Evolutionary conservation across 2,797 vertebrate species (phyloP).

Genomic region (Sandelia bainsii): DNA sequence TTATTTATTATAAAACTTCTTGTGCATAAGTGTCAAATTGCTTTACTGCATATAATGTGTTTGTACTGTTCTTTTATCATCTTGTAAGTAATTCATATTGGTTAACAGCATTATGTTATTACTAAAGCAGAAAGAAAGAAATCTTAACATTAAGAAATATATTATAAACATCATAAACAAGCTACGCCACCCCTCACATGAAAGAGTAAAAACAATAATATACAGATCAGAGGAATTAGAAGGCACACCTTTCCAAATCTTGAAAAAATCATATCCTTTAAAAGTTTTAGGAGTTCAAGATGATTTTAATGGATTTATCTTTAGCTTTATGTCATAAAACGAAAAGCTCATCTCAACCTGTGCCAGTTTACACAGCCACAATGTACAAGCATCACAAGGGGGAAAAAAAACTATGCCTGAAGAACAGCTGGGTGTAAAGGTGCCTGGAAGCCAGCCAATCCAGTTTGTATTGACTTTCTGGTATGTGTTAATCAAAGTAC

Average conservation of each 20-base stretch:
- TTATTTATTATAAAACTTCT: background rate
- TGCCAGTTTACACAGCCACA: background rate
- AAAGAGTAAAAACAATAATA: background rate
- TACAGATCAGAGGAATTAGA: background rate
- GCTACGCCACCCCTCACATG: background rate
- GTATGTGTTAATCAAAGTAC: constrained; percentile 59
- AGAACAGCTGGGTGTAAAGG: constrained; percentile 20
- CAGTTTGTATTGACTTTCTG: constrained; percentile 63
- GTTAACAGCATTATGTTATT: no score
- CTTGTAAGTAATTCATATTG: no score
- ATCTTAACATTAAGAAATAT: no score
- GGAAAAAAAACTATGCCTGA: background rate
- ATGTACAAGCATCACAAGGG: constrained; percentile 14
- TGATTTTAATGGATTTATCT: background rate
- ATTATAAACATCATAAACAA: no score
- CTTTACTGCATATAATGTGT: no score
- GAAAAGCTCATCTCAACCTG: background rate
- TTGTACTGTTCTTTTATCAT: no score
- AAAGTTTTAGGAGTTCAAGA: background rate
- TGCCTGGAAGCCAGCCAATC: constrained; percentile 33
- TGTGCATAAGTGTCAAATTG: no score
- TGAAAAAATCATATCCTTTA: background rate
- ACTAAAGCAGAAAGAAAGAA: no score
- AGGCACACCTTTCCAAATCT: background rate
- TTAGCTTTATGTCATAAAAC: background rate